Evolutionary conservation across 1,140 invertebrate genomes (phyloP), one percentile per base, ranked within the genome.

Genomic region (Pseudomyrmex pallidus): DNA sequence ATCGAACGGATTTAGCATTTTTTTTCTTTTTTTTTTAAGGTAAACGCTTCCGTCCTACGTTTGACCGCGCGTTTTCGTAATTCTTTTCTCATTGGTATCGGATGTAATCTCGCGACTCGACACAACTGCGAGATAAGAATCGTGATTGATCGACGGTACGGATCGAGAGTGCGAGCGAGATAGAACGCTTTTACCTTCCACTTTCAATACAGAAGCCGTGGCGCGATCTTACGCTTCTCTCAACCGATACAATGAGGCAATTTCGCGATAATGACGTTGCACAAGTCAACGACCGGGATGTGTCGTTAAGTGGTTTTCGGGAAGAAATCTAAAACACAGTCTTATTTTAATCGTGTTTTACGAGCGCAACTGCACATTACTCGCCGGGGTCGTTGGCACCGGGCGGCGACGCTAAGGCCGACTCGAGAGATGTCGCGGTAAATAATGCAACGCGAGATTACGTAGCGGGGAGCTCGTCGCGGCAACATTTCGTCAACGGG

Each of bases 191-290:
- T 72, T 61, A 59, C 66, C 46, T 70, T 44, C 76, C 56, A 70
- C 66, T 59, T 80, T 61, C 76, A 48, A 72, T 80, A 61, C 76
- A 80, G 76, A 61, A 78, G 67, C 66, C 44, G 66, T 80, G 35
- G 15, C 52, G 52, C 10, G 13, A 72, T 44, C 67, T 62, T 82
- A 46, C 57, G 68, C 78, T 20, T 17, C 46, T 61, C 4, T 44
- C 48, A 46, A 46, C 57, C 72, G 67, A 80, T 61, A 80, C 66
- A 80, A 80, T 80, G 44, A 72, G 66, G 76, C 72, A 82, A 82
- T 82, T 63, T 82, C 78, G 78, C 70, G 50, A 63, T 74, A 74
- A 82, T 74, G 78, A 82, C 78, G 78, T 74, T 82, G 78, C 78
- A 52, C 22, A 74, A 82, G 72, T 74, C 78, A 80, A 80, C 66